Conservation (phyloP, 2,888 invertebrate species). For the Leptopterna dolabrata region DNA sequence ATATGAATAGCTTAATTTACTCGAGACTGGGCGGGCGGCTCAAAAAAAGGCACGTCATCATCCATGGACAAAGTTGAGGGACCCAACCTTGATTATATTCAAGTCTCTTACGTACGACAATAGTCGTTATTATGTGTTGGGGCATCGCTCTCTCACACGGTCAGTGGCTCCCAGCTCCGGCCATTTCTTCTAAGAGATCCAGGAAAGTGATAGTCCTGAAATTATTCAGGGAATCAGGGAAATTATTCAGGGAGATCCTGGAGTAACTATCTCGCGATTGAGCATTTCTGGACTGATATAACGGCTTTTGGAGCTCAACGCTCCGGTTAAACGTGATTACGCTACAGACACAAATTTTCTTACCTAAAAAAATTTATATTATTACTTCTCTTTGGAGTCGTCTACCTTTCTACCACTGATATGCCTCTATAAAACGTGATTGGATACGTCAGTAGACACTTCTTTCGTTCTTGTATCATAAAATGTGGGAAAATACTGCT, state of each 20-base stretch:
- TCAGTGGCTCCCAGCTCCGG: not conserved
- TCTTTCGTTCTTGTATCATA: no score
- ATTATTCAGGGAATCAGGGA: not conserved
- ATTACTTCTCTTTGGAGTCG: no score
- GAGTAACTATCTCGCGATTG: not conserved
- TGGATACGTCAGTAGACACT: no score
- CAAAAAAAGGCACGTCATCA: not conserved
- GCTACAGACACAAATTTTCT: no score
- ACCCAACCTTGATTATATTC: not conserved
- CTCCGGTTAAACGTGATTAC: no score
- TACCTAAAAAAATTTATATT: no score
- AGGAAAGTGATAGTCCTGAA: not conserved
- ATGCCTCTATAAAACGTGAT: no score
- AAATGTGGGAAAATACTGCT: no score
- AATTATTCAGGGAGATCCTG: not conserved
- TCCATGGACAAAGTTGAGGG: not conserved
- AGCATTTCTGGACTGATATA: not conserved
- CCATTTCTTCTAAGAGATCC: not conserved
- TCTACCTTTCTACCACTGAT: no score
- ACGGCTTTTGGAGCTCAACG: no score
- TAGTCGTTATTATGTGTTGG: not conserved
- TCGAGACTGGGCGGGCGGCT: not conserved
- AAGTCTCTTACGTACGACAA: not conserved
- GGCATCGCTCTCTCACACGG: conserved; percentile 29
- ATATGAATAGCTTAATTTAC: not conserved